Conservation (phyloP, 1,140 invertebrate species). For the Drosophila nannoptera region DNA sequence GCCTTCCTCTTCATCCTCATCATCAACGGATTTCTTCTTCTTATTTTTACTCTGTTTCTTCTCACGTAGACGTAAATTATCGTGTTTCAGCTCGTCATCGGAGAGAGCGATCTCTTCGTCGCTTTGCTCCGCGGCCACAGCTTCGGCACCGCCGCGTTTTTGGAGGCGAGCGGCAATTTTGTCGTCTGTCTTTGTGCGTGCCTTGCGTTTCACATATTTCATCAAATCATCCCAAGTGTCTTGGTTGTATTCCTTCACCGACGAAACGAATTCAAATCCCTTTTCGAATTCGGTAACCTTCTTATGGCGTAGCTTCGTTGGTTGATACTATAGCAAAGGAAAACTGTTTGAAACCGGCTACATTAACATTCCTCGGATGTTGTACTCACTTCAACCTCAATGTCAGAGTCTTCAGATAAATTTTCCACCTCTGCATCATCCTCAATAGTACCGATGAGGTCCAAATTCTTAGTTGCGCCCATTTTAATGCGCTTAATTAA, state of each 20-base stretch:
- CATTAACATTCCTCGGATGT: not conserved
- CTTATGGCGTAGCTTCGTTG: conserved; percentile 86
- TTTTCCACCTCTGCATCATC: conserved; percentile 88
- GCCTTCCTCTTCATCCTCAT: conserved; percentile 80
- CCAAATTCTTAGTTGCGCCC: conserved; percentile 69
- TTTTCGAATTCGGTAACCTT: conserved; percentile 86
- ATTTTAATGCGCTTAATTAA: conserved; percentile 45
- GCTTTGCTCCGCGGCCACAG: conserved; percentile 59
- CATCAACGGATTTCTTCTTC: conserved; percentile 80
- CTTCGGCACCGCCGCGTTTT: conserved; percentile 81
- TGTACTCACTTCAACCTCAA: conserved; percentile 86
- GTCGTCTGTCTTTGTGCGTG: conserved; percentile 89
- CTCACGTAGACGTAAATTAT: conserved; percentile 82
- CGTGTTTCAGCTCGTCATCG: conserved; percentile 86
- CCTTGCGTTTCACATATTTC: conserved; percentile 90
- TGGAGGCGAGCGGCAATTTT: conserved; percentile 82
- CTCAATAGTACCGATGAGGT: conserved; percentile 84
- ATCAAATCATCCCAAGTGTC: conserved; percentile 92
- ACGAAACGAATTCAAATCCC: conserved; percentile 87
- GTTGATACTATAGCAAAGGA: conserved; percentile 84
- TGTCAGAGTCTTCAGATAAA: conserved; percentile 89
- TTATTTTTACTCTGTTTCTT: conserved; percentile 81
- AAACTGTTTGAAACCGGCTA: conserved; percentile 25
- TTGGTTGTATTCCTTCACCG: conserved; percentile 87
- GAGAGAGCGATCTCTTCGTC: conserved; percentile 81